Base-by-base conservation (phyloP, 53 echinoderm and acorn worm genomes). In the Echinometra lucunter region DNA sequence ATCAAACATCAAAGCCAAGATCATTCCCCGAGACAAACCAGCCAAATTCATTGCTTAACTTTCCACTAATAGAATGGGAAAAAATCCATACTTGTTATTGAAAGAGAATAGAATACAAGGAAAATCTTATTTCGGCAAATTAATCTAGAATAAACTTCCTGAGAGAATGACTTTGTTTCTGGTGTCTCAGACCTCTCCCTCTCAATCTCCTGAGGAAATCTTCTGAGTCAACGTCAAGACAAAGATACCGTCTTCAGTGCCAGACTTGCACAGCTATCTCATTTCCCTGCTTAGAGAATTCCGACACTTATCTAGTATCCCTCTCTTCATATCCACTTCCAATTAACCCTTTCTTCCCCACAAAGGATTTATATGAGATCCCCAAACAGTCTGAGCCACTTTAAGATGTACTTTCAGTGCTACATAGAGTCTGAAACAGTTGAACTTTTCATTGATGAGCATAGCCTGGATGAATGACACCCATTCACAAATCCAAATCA, bases 101-200 rank as follows among this genome's bases (percentile, higher is more conserved):
- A 85, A 85, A 47, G 47, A 49, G 13, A 85, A 49, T 11, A 44
- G n/a, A n/a, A 10, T 25, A 82, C 35, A 82, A 23, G 56, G 69
- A 74, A 37, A 74, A 18, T 37, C 74, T 72, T 74, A 74, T 85
- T 60, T 89, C 60, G 37, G 63, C 89, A 89, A n/a, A 60, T 58
- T 60, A 58, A 58, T 89, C 89, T 58, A 23, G 60, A 89, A 58
- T 89, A 37, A 40, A 89, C 89, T 89, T 89, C 89, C 89, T 89
- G 89, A 6, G 23, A 10, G 28, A 53, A 88, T 81, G 81, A 49
- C 47, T 85, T 85, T 25, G 47, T 85, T n/a, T 85, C 85, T 28
- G 85, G 28, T 18, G 42, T 5, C 19, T 78, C 34, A 85, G 49
- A 85, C n/a, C 85, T 49, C 49, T 37, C 23, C 78, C 49, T 12